Base-by-base conservation (phyloP, 2,888 invertebrate genomes). In the Aelia acuminata region DNA sequence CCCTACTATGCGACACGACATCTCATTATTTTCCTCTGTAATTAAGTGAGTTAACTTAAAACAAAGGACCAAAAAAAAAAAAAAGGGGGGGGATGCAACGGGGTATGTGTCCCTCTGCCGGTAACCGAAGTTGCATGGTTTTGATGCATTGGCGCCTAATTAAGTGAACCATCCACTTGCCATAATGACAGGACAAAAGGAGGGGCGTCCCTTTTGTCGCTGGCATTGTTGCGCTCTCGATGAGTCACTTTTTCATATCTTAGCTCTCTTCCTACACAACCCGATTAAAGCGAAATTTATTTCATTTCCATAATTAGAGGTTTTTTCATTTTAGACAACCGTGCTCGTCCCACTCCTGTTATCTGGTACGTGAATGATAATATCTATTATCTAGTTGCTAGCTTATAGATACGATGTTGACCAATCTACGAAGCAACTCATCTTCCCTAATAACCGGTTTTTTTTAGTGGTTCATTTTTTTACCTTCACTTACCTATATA, bases 151-250 rank as follows among this genome's bases (percentile, higher is more conserved):
- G 63, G 31, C 31, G 63, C 31, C 31, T 63, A 63, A 63, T 63
- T 63, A 63, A 63, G 31, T 63, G 31, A 63, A 63, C 31, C 63
- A 63, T 63, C 63, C 63, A 63, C 63, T 63, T 63, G 63, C 63
- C 31, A 63, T 63, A 63, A 63, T 63, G 63, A 31, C 26, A 31
- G 63, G 31, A 63, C 63, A 63, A 63, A 57, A 63, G 63, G 31
- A 57, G 63, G 63, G 63, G 63, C 26, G 3, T 31, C 63, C 7
- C 63, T 63, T 63, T 63, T 63, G 57, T 57, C 57, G 26, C 26
- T 26, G 57, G 57, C 57, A 57, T 57, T 57, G 63, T 63, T 63
- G 63, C 63, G 31, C 63, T 31, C 15, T 7, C 31, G 31, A 63
- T 63, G 63, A 63, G 63, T 63, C 63, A 63, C 63, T 31, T 31